Evolutionary conservation across 1,140 invertebrate species (phyloP), one percentile per base, ranked within the genome.

Genomic region (Riptortus pedestris): DNA sequence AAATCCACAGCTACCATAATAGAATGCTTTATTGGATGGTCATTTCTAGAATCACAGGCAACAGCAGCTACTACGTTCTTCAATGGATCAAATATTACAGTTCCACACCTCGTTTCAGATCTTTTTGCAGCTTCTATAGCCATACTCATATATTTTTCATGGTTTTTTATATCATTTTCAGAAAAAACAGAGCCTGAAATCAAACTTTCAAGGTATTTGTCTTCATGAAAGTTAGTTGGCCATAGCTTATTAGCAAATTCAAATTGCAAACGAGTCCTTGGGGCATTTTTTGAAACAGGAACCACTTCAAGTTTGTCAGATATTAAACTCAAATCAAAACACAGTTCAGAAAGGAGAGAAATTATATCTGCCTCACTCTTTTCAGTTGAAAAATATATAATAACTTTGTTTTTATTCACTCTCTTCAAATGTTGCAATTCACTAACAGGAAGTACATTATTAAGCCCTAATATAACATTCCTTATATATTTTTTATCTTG

Each of bases 211-310:
- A 85, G 71, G 68, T 81, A 82, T 66, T 80, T 79, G 71, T 90
- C 85, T 51, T 81, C 85, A 79, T 90, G 85, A 77, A 94, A 95
- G 72, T 89, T 91, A 26, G 87, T 82, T 0, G 91, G 87, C 93
- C 92, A 96, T 31, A 82, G 73, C 64, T 77, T 75, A 1, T 78
- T 77, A 2, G 80, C 79, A 68, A 78, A 74, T 9, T 81, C 74
- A 72, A 83, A 87, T 70, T 94, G 91, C 48, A 72, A 72, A 60
- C 82, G 80, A 1, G 87, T 81, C 69, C 80, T 80, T 3, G 87
- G 85, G 14, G 79, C 68, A 3, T 67, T 70, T 43, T 73, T 71
- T 0, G 88, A 81, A 0, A 94, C 87, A 27, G 78, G 64, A 0
- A 79, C 64, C 2, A 80, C 71, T 66, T 76, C 74, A 1, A 86